Conservation (phyloP, 2,888 invertebrate genomes). For the Chelonus formosanus region DNA sequence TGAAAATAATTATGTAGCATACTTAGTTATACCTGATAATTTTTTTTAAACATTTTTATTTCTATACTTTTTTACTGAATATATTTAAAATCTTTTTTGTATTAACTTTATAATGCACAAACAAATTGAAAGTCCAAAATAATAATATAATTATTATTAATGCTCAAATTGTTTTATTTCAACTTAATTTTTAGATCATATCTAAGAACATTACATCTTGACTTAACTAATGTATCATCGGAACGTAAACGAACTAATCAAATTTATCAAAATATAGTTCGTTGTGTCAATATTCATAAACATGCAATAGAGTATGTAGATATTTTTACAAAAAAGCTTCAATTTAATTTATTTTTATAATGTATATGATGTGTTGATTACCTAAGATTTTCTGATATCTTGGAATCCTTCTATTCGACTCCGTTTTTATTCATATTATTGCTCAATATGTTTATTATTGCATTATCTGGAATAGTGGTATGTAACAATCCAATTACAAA, state of each 20-base stretch:
- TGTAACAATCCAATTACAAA: not conserved
- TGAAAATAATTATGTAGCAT: too few species aligned
- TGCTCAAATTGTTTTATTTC: not conserved
- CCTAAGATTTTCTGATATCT: not conserved
- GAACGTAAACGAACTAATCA: conserved; percentile 12
- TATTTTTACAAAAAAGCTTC: not conserved
- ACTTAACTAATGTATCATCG: not conserved
- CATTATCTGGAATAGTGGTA: conserved; percentile 38
- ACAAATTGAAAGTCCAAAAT: too few species aligned
- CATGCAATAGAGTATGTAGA: conserved; percentile 33
- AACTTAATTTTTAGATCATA: conserved; percentile 19
- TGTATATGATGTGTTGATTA: too few species aligned
- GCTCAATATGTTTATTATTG: conserved; percentile 33
- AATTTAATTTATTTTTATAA: too few species aligned
- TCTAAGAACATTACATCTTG: conserved; percentile 22
- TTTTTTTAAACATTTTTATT: too few species aligned
- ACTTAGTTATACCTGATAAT: too few species aligned
- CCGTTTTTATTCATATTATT: conserved; percentile 29
- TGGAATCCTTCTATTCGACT: conserved; percentile 27
- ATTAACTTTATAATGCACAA: too few species aligned
- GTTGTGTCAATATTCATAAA: conserved; percentile 33
- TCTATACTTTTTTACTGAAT: too few species aligned
- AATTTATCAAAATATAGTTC: conserved; percentile 28
- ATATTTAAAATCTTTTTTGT: too few species aligned
- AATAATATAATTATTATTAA: too few species aligned